These are phyloP conservation scores for Cylloceria caligata DNA, from an alignment of 2,888 invertebrate species.

Conservation along the genomic window DNA sequence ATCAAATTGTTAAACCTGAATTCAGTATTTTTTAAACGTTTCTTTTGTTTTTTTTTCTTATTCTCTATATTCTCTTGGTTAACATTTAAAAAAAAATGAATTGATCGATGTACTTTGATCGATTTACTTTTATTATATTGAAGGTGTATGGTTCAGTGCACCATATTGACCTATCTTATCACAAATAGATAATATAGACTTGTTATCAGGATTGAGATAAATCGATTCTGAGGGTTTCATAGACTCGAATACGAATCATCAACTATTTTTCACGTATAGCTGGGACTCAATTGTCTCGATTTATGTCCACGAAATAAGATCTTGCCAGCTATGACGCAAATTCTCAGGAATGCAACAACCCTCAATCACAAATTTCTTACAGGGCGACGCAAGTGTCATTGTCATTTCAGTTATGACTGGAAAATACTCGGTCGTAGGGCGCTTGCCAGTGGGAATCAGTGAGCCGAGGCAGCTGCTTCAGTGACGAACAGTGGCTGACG, in stretches of 20 bases:
- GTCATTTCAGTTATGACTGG: slow-evolving; percentile 59
- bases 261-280: not conserved
- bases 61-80: not conserved
- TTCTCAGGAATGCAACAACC: slow-evolving; percentile 52
- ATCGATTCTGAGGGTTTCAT: not conserved
- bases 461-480: slow-evolving; percentile 51
- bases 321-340: slow-evolving; percentile 50
- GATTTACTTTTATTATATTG: no score
- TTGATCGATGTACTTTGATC: no score
- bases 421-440: not conserved
- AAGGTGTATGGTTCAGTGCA: no score
- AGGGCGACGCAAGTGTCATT: slow-evolving; percentile 54
- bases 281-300: slow-evolving; percentile 36
- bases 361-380: slow-evolving; percentile 16
- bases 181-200: not conserved
- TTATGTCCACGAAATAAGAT: slow-evolving; percentile 56
- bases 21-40: not conserved
- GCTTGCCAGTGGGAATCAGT: slow-evolving; percentile 18
- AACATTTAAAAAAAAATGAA: no score
- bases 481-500: slow-evolving; percentile 40
- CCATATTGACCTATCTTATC: no score
- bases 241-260: not conserved
- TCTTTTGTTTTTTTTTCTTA: not conserved
- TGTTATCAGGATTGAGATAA: not conserved
- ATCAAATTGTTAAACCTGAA: no score